These are phyloP conservation scores for Sebastes minor DNA, from an alignment of 2,797 vertebrate species.

Conservation along the genomic window DNA sequence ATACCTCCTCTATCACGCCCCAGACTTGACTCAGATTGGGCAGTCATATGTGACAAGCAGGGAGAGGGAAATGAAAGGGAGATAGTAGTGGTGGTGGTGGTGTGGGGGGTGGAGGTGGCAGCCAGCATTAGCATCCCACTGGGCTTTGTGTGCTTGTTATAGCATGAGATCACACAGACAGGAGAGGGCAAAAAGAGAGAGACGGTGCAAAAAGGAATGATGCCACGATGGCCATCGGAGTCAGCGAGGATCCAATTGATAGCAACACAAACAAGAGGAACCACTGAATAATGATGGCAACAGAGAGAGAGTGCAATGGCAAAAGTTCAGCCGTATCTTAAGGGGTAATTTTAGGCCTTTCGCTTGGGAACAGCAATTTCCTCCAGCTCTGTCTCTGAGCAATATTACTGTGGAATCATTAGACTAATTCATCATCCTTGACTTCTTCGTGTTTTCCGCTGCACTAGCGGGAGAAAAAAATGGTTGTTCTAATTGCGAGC, in stretches of 20 bases:
- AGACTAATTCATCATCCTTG: conserved; percentile 81
- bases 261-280: conserved; percentile 54
- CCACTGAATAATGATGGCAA: conserved; percentile 63
- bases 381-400: conserved; percentile 75
- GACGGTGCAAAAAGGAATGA: conserved; percentile 54
- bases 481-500: conserved; percentile 75
- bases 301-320: conserved; percentile 58
- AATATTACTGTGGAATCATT: conserved; percentile 79
- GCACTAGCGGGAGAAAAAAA: conserved; percentile 59
- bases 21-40: conserved; percentile 65
- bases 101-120: conserved; percentile 39
- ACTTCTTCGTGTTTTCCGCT: conserved; percentile 76
- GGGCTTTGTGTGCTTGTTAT: conserved; percentile 79
- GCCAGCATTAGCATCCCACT: conserved; percentile 68
- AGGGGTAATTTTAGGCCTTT: conserved; percentile 75
- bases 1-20: conserved; percentile 47
- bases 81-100: not conserved
- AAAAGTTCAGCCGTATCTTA: conserved; percentile 74
- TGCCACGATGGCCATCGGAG: conserved; percentile 26
- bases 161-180: conserved; percentile 76
- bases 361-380: conserved; percentile 79
- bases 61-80: conserved; percentile 28
- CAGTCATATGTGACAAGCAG: conserved; percentile 75
- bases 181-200: conserved; percentile 57
- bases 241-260: conserved; percentile 46